phyloP scores from a whole-genome alignment of 1,140 invertebrate species.

The Homarus americanus region DNA sequence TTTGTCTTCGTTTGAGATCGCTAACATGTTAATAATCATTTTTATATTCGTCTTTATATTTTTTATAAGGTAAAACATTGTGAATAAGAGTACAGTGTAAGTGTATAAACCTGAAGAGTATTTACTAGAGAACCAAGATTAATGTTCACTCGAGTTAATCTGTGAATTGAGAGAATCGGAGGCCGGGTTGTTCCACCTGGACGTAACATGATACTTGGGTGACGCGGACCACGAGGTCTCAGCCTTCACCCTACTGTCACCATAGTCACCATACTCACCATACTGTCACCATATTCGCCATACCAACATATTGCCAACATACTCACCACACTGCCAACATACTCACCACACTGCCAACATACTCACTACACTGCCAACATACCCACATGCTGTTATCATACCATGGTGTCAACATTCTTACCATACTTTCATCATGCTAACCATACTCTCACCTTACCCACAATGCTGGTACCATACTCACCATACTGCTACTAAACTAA shows the following conservation, averaged over 20 bases:
- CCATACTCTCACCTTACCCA: neutral
- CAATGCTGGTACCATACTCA: neutral
- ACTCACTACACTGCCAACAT: neutral
- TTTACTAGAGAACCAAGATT: too few relatives aligned
- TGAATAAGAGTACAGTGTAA: too few relatives aligned
- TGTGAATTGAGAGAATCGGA: neutral
- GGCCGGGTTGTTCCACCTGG: slow-evolving; percentile 20
- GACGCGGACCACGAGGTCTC: neutral
- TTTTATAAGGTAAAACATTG: too few relatives aligned
- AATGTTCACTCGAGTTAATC: neutral
- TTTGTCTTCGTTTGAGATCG: slow-evolving; percentile 25
- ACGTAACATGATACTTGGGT: slow-evolving; percentile 46
- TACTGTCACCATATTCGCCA: neutral
- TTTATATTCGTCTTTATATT: too few relatives aligned
- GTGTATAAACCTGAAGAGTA: too few relatives aligned
- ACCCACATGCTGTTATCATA: neutral
- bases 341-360: neutral
- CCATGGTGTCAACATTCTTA: neutral
- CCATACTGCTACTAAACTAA: neutral
- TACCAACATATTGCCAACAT: neutral
- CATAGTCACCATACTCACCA: neutral
- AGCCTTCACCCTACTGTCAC: slow-evolving; percentile 15
- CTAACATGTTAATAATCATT: neutral
- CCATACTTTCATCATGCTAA: neutral
- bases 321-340: neutral